Conservation (phyloP, 2,888 invertebrate genomes). For the Andrena camellia region DNA sequence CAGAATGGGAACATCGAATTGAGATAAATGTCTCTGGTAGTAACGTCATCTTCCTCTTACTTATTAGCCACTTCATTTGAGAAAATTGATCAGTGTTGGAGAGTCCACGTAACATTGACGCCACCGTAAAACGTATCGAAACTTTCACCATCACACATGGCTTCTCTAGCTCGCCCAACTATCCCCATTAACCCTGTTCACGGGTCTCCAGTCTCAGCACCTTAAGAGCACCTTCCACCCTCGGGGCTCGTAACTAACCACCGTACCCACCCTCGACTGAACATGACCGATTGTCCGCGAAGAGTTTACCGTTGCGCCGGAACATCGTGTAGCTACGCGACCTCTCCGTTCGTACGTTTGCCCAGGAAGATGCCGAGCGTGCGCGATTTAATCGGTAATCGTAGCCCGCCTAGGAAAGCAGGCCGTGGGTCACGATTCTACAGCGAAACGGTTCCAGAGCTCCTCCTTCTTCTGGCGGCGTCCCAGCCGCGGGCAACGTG, state of each 20-base stretch:
- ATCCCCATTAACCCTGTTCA: not conserved
- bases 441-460: not conserved
- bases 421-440: conserved; percentile 58
- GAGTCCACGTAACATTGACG: no score
- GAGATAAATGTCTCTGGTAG: no score
- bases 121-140: no score
- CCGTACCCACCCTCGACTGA: conserved; percentile 13
- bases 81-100: no score
- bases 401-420: conserved; percentile 43
- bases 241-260: conserved; percentile 38
- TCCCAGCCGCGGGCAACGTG: conserved; percentile 12
- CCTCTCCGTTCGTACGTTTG: conserved; percentile 49
- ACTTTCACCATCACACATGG: no score
- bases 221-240: conserved; percentile 22
- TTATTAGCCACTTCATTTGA: no score
- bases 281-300: conserved; percentile 50
- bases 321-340: conserved; percentile 57
- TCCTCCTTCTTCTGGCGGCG: conserved; percentile 34
- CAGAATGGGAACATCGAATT: not conserved
- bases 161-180: no score
- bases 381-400: conserved; percentile 65
- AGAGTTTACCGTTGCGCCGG: conserved; percentile 52
- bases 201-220: conserved; percentile 14
- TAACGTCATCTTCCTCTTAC: no score
- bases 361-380: conserved; percentile 48